A percentile compares a stretch with the other conserved stretches of the same genome.
phyloP scores from a whole-genome alignment of 2,888 invertebrate genomes.

The Pandemis cinnamomeana region DNA sequence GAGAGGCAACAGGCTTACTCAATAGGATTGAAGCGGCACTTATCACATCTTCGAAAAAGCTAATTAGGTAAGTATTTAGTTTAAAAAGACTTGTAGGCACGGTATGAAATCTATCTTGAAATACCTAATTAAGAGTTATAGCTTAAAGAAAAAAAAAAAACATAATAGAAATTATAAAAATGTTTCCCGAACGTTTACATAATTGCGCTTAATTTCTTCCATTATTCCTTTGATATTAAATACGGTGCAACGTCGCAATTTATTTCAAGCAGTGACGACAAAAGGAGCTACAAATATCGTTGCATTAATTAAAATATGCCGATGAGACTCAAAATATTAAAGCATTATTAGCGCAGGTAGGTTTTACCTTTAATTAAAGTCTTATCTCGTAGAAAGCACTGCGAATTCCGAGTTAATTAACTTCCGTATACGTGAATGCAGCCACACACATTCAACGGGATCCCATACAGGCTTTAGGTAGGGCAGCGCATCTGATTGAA shows the following conservation, averaged over 20 bases:
- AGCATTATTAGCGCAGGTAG: neutral
- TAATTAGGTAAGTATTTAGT: too few species aligned
- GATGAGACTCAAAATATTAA: neutral
- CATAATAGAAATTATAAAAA: too few species aligned
- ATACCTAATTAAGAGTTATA: too few species aligned
- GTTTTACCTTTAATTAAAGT: constrained; percentile 22
- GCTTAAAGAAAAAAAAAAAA: too few species aligned
- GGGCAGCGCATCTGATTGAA: constrained; percentile 68
- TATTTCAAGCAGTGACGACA: too few species aligned
- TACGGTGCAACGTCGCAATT: neutral
- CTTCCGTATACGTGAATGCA: constrained; percentile 27
- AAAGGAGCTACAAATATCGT: neutral
- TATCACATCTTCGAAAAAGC: too few species aligned
- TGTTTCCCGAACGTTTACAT: too few species aligned
- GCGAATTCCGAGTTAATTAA: constrained; percentile 35
- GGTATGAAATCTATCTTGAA: neutral
- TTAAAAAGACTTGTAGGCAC: too few species aligned
- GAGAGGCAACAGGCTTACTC: neutral
- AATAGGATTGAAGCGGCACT: neutral
- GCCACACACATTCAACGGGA: constrained; percentile 12
- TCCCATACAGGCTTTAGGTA: constrained; percentile 43
- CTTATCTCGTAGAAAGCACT: constrained; percentile 15
- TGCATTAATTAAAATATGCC: neutral
- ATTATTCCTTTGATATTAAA: too few species aligned
- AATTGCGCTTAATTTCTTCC: too few species aligned